Conservation (phyloP, 1,140 invertebrate genomes). For the Samia ricini region DNA sequence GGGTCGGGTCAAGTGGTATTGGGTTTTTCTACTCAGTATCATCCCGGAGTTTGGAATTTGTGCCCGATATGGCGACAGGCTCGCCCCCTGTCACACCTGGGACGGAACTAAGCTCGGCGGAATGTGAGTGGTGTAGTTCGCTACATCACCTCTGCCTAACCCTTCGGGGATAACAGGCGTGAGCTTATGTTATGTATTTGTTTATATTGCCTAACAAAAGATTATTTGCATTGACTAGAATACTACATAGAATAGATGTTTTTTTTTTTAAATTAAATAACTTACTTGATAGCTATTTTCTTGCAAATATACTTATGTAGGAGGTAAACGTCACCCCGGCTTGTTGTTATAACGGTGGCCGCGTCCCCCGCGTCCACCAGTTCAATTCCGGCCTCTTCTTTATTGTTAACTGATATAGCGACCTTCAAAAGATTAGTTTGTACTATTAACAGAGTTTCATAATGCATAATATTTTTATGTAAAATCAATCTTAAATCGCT, state of each 20-base stretch:
- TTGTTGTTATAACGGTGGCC: slow-evolving; percentile 82
- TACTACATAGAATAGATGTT: not conserved
- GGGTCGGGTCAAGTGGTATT: no score
- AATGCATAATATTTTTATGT: no score
- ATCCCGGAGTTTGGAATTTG: no score
- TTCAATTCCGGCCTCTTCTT: slow-evolving; percentile 53
- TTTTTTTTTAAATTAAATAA: slow-evolving; percentile 1
- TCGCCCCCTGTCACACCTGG: no score
- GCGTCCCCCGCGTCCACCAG: slow-evolving; percentile 82
- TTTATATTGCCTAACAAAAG: not conserved
- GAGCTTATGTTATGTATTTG: no score
- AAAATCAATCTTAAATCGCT: no score
- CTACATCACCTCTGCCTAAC: no score
- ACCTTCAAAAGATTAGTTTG: slow-evolving; percentile 33
- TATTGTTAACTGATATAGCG: slow-evolving; percentile 60
- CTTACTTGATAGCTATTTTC: slow-evolving; percentile 83
- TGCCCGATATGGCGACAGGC: no score
- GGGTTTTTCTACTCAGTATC: no score
- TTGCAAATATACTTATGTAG: slow-evolving; percentile 84
- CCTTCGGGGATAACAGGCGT: no score
- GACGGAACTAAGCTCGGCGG: no score
- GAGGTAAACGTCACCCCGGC: slow-evolving; percentile 83
- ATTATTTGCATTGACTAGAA: not conserved
- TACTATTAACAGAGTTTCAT: not conserved
- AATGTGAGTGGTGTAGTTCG: no score